Conservation (phyloP, 2,113 vertebrate genomes). For the Urocynchramus pylzowi region DNA sequence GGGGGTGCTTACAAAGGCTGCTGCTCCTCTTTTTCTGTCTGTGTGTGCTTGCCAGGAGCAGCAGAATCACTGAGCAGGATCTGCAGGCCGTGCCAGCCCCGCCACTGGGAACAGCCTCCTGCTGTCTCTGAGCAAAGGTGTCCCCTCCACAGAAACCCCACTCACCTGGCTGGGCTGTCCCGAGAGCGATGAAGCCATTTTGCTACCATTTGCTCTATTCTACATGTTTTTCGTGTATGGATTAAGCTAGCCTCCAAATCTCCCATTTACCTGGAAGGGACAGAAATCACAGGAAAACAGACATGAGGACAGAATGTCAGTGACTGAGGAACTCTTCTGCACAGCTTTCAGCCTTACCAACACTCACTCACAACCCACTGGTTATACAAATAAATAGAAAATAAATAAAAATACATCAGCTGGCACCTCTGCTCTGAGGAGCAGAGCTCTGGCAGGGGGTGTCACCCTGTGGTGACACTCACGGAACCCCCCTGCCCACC, state of each 20-base stretch:
- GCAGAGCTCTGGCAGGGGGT: background rate
- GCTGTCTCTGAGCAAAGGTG: background rate
- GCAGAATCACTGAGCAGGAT: accelerated
- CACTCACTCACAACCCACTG: background rate
- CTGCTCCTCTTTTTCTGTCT: background rate
- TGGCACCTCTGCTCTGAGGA: background rate
- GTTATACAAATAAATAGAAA: background rate
- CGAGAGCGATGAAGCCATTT: conserved; percentile 92
- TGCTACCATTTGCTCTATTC: conserved; percentile 95
- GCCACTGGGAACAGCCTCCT: background rate
- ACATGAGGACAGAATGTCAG: background rate
- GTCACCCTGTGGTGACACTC: background rate
- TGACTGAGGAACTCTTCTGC: background rate
- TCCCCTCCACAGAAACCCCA: background rate
- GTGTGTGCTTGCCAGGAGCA: background rate
- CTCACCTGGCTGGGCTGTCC: conserved; percentile 85
- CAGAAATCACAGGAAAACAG: background rate
- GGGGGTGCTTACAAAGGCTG: background rate
- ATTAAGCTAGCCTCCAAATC: conserved; percentile 88
- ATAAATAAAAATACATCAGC: too few species aligned
- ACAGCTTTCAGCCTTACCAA: background rate
- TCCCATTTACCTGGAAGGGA: conserved; percentile 90
- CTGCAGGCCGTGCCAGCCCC: background rate
- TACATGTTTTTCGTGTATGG: conserved; percentile 82
- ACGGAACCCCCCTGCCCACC: background rate